Conservation (phyloP, 2,888 invertebrate species). For the Eristalis pertinax region DNA sequence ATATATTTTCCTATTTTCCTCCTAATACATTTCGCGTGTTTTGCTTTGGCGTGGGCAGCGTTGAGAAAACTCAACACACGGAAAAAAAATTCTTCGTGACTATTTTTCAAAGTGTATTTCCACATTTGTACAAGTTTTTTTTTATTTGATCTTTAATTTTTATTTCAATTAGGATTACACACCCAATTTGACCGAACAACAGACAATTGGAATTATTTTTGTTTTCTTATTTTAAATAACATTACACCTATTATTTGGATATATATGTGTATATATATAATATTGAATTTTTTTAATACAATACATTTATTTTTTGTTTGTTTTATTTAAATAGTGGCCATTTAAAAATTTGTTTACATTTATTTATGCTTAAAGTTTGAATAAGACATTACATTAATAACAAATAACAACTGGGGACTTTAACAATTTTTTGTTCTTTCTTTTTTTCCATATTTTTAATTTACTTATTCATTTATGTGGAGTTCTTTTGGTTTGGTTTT, state of each 20-base stretch:
- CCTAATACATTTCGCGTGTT: too few relatives aligned
- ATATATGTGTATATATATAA: constrained; percentile 8
- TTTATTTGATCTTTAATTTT: constrained; percentile 22
- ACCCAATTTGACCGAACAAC: constrained; percentile 44
- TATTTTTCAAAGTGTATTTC: background rate
- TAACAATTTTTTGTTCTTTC: constrained; percentile 6
- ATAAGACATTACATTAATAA: constrained; percentile 38
- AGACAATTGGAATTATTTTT: constrained; percentile 32
- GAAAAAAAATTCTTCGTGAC: background rate
- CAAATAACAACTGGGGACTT: constrained; percentile 41
- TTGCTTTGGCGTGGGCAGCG: too few relatives aligned
- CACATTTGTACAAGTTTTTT: constrained; percentile 37
- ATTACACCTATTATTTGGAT: constrained; percentile 49
- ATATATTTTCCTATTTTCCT: too few relatives aligned
- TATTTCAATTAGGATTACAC: constrained; percentile 37
- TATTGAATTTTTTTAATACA: constrained; percentile 13
- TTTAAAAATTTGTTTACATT: constrained; percentile 18
- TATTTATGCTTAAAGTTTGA: constrained; percentile 15
- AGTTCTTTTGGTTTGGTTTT: background rate
- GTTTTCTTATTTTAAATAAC: constrained; percentile 34
- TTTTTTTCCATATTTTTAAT: background rate
- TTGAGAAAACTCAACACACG: too few relatives aligned
- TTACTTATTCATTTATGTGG: background rate
- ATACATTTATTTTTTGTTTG: constrained; percentile 21
- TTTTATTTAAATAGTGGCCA: constrained; percentile 22